These are phyloP conservation scores for Pampusana beccarii DNA, from an alignment of 2,113 vertebrate species.

Conservation along the genomic window DNA sequence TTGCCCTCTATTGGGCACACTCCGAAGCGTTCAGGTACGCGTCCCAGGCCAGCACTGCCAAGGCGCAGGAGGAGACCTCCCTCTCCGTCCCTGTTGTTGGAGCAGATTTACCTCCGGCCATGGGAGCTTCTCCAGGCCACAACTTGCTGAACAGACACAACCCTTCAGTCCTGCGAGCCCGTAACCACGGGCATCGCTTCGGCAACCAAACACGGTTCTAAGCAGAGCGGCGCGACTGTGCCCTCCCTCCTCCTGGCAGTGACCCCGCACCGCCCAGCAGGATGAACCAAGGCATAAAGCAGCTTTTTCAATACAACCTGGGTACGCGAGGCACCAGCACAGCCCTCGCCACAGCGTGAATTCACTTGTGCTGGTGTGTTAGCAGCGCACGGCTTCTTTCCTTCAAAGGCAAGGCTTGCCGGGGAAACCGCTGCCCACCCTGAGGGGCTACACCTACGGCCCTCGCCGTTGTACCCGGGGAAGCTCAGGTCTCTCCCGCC, in stretches of 20 bases:
- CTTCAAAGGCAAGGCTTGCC: neutral
- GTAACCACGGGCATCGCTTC: fast-evolving
- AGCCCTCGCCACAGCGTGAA: neutral
- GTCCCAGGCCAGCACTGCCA: neutral
- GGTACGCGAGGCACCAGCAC: neutral
- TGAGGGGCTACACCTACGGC: neutral
- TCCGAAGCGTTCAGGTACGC: neutral
- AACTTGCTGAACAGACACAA: neutral
- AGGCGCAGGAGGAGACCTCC: neutral
- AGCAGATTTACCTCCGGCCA: neutral
- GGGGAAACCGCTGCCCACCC: neutral
- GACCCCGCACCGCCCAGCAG: neutral
- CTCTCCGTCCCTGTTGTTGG: fast-evolving
- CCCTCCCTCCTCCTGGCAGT: fast-evolving
- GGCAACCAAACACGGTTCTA: neutral
- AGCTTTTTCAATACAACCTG: neutral
- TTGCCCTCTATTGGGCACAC: neutral
- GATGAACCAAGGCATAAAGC: neutral
- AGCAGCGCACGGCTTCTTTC: fast-evolving
- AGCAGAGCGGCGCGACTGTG: fast-evolving
- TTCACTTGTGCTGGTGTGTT: fast-evolving
- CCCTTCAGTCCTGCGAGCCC: neutral
- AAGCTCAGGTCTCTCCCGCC: neutral
- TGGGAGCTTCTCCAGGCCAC: neutral
- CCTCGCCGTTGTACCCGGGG: neutral